A percentile compares a stretch with the other conserved stretches of the same genome.
Evolutionary conservation across 1,140 invertebrate genomes (phyloP).

Genomic region (Bilobella aurantiaca): DNA sequence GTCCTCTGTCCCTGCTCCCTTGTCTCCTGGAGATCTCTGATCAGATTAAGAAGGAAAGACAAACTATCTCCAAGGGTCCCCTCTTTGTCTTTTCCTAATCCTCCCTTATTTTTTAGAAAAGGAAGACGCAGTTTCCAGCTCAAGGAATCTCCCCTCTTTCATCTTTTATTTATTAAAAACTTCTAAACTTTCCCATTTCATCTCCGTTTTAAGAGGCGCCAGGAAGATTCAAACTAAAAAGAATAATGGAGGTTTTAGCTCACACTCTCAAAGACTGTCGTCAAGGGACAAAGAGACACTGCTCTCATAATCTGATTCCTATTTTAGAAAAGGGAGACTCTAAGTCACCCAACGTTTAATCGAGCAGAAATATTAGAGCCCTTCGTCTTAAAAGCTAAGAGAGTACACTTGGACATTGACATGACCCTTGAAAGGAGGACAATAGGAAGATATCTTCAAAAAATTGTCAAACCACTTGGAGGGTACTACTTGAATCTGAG

Average conservation of each 20-base stretch:
- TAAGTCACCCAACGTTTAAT: not conserved
- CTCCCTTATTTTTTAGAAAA: not conserved
- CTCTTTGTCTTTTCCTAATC: constrained; percentile 3
- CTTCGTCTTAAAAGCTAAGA: not conserved
- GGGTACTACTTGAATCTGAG: not conserved
- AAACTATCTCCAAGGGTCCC: not conserved
- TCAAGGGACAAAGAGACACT: not conserved
- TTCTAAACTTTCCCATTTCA: not conserved
- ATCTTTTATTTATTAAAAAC: not conserved
- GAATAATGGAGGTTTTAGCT: not conserved
- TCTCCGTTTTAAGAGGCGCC: constrained; percentile 1
- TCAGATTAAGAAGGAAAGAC: not conserved
- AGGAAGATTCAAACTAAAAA: not conserved
- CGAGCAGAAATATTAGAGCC: not conserved
- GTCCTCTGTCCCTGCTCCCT: not conserved
- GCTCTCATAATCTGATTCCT: not conserved
- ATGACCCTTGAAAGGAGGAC: not conserved
- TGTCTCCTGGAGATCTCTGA: constrained; percentile 5
- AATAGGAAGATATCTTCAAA: not conserved
- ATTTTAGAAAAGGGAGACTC: not conserved
- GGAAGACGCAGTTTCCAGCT: not conserved
- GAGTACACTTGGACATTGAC: not conserved
- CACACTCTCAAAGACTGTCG: not conserved
- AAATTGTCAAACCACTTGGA: not conserved
- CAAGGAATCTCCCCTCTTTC: not conserved